phyloP scores from a whole-genome alignment of 2,113 vertebrate genomes.

The Diadophis punctatus region DNA sequence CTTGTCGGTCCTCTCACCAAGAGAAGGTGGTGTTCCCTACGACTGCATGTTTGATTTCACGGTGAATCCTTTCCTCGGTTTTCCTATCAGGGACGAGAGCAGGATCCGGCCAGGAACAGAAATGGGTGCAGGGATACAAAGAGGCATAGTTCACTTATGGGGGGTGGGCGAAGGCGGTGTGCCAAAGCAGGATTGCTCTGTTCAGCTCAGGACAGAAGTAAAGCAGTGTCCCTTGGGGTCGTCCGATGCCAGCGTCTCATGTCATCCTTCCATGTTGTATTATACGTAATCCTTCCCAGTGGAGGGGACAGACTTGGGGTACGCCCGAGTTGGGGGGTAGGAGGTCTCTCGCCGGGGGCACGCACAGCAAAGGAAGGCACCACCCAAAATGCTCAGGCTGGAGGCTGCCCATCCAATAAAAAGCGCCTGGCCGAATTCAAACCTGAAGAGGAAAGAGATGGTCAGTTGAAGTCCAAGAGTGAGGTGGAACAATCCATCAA shows the following conservation, averaged over 20 bases:
- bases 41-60: background rate
- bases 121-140: background rate
- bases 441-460: conserved; percentile 60
- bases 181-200: conserved; percentile 38
- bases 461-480: background rate
- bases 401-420: conserved; percentile 85
- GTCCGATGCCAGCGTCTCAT: conserved; percentile 24
- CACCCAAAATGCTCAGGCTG: conserved; percentile 78
- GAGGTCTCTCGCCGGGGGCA: conserved; percentile 69
- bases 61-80: conserved; percentile 12
- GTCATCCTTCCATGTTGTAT: conserved; percentile 19
- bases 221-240: conserved; percentile 52
- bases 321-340: conserved; percentile 67
- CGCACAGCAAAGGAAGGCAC: conserved; percentile 78
- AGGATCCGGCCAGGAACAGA: conserved; percentile 52
- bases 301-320: conserved; percentile 67
- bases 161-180: conserved; percentile 38
- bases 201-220: conserved; percentile 36
- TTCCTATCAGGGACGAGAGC: conserved; percentile 53
- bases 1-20: conserved; percentile 17
- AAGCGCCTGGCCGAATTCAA: conserved; percentile 86
- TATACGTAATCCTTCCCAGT: conserved; percentile 84
- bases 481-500: background rate
- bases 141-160: background rate
- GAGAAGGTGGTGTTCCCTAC: conserved; percentile 30